These are phyloP conservation scores for Periophthalmus magnuspinnatus DNA, from an alignment of 2,797 vertebrate species.

Conservation along the genomic window DNA sequence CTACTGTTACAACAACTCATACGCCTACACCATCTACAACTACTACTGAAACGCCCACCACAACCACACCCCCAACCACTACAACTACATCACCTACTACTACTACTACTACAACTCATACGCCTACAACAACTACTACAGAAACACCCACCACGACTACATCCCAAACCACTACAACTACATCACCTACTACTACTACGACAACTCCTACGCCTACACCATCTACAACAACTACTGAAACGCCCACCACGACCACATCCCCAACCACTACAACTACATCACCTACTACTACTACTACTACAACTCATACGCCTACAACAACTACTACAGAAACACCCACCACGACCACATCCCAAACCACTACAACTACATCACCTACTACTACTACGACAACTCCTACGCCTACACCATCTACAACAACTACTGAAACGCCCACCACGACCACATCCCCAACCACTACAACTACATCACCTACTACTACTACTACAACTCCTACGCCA, in stretches of 20 bases:
- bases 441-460: not conserved
- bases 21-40: not conserved
- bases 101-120: not conserved
- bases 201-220: not conserved
- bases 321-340: slow-evolving; percentile 4
- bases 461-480: slow-evolving; percentile 2
- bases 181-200: not conserved
- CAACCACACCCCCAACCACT: not conserved
- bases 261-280: slow-evolving; percentile 1
- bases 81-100: not conserved
- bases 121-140: not conserved
- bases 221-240: not conserved
- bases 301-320: not conserved
- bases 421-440: too few relatives aligned
- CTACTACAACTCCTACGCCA: not conserved
- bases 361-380: too few relatives aligned
- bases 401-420: too few relatives aligned
- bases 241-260: not conserved
- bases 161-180: not conserved
- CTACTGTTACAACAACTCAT: not conserved
- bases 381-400: too few relatives aligned
- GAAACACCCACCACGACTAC: not conserved
- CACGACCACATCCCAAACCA: not conserved
- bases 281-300: not conserved
- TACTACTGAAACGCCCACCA: not conserved